Conservation (phyloP, 2,113 vertebrate genomes). For the Tricholaema leucomelas region DNA sequence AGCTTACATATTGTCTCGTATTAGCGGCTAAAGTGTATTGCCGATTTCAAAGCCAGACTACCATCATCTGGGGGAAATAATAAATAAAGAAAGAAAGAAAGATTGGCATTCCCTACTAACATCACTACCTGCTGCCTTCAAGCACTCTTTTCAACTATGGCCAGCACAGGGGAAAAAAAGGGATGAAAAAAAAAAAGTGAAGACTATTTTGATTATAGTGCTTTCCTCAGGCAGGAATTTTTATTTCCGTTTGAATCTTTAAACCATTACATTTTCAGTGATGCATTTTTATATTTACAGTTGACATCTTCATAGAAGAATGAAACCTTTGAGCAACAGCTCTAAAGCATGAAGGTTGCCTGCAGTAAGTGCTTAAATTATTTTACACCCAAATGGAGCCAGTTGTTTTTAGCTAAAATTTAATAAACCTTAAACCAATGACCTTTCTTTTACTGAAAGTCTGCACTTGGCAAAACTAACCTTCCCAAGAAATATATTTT, state of each 20-base stretch:
- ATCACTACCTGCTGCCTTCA: constrained; percentile 21
- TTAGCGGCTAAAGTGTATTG: not conserved
- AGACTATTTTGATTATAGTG: constrained; percentile 69
- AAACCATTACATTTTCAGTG: constrained; percentile 77
- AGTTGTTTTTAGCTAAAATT: constrained; percentile 81
- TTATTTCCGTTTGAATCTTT: constrained; percentile 79
- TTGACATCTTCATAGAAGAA: constrained; percentile 81
- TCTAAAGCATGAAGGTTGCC: constrained; percentile 77
- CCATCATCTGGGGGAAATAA: not conserved
- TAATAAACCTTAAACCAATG: constrained; percentile 80
- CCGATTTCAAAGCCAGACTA: not conserved
- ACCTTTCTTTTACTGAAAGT: constrained; percentile 76
- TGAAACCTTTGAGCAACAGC: constrained; percentile 73
- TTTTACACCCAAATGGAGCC: constrained; percentile 79
- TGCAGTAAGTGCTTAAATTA: constrained; percentile 76
- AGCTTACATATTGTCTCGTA: not conserved
- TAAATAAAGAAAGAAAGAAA: not conserved
- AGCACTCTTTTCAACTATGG: constrained; percentile 11
- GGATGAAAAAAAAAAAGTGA: constrained; percentile 20
- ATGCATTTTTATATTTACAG: constrained; percentile 84
- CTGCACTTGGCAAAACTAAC: constrained; percentile 69
- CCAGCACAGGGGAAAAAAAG: constrained; percentile 24
- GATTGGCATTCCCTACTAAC: not conserved
- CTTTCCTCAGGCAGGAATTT: constrained; percentile 78
- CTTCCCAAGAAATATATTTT: constrained; percentile 75